Percentiles rank a stretch among this genome's conserved stretches.
Evolutionary conservation across 1,140 invertebrate genomes (phyloP).

Genomic region (Drosophila lowei): DNA sequence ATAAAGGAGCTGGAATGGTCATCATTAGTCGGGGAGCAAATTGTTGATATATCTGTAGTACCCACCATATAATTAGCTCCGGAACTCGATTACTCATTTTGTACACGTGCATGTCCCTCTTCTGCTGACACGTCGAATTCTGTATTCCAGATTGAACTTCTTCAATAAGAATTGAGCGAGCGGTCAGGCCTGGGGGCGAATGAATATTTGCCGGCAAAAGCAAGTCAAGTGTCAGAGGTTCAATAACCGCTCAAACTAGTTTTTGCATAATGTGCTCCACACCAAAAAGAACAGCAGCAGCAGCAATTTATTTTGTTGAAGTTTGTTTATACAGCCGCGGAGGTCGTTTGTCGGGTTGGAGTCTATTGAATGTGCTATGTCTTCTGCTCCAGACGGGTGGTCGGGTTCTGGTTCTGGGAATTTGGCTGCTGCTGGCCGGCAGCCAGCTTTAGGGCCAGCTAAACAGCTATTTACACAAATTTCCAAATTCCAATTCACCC

Average conservation of each 20-base stretch:
- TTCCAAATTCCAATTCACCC: too few relatives aligned
- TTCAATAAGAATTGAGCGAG: conserved; percentile 13
- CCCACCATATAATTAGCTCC: conserved; percentile 75
- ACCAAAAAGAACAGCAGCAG: conserved; percentile 19
- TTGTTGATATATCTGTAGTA: background rate
- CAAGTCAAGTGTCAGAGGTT: conserved; percentile 74
- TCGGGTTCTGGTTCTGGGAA: background rate
- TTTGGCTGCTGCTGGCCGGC: conserved; percentile 1
- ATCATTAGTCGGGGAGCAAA: background rate
- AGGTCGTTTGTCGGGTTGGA: background rate
- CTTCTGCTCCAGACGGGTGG: conserved; percentile 6
- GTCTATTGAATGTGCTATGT: conserved; percentile 1
- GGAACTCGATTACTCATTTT: conserved; percentile 66
- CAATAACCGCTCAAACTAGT: conserved; percentile 67
- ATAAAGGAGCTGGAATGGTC: conserved; percentile 60
- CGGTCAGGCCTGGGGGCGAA: conserved; percentile 22
- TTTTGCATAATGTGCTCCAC: conserved; percentile 56
- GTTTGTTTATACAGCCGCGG: conserved; percentile 31
- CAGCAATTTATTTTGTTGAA: conserved; percentile 36
- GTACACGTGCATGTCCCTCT: conserved; percentile 51
- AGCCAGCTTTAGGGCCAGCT: conserved; percentile 24
- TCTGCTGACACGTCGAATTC: conserved; percentile 1
- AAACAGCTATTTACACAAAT: background rate
- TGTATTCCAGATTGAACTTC: conserved; percentile 20
- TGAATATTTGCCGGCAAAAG: conserved; percentile 40